Base-by-base conservation (phyloP, 2,113 vertebrate species). In the Aepyceros melampus region DNA sequence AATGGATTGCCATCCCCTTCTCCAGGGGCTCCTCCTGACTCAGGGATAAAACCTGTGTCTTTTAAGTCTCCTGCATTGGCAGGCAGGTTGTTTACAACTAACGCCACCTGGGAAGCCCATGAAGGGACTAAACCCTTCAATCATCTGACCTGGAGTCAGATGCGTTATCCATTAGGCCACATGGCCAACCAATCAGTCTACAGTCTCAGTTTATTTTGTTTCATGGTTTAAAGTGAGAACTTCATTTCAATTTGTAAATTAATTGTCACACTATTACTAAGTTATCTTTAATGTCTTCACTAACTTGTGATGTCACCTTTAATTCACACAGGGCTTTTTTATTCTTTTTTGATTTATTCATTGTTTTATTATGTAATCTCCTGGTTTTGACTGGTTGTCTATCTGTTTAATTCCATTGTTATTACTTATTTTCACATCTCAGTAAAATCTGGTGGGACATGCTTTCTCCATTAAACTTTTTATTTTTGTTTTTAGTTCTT, bases 211-310 rank as follows among this genome's bases (percentile, higher is more conserved):
- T 83, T n/a, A 19, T 93, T 96, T 94, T 91, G 33, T 91, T 85
- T 94, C 81, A 51, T 76, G 33, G 12, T 86, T 49, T 55, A 85
- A 88, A 86, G 31, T 71, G 40, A 62, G 31, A 27, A 81, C 36
- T 92, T 33, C 40, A 47, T 81, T 95, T 96, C 17, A 3, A 25
- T 56, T 62, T 56, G 27, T 91, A 85, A 84, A 79, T 78, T 76
- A 87, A 71, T 60, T 62, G 33, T 81, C 58, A 49, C 6, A 45
- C 3, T 11, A 12, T 64, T 56, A 29, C 14, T 92, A 16, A 78
- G 53, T 53, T 85, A 4, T 33, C n/a, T 60, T 55, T 88, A 53
- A n/a, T 74, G 9, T 47, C 33, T 45, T 92, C 58, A 86, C 3
- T 64, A 45, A 88, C 31, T 89, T 89, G 13, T 89, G 23, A 58